These are phyloP conservation scores for Aphyosemion australe DNA, from an alignment of 2,113 vertebrate genomes.

Conservation along the genomic window DNA sequence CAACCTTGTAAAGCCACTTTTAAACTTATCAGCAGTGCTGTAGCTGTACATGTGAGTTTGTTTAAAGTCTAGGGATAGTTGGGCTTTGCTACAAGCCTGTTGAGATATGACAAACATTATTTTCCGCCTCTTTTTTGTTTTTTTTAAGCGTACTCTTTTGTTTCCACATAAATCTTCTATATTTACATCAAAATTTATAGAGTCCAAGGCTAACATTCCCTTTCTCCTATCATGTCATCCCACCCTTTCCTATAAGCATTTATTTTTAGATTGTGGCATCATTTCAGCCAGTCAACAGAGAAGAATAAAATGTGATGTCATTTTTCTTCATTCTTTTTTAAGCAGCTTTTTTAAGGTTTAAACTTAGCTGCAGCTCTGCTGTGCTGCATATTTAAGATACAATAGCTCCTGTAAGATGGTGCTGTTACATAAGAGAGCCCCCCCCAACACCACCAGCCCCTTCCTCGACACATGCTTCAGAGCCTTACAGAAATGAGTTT, in stretches of 20 bases:
- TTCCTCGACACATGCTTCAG: constrained; percentile 64
- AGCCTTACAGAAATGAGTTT: constrained; percentile 65
- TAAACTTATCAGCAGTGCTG: constrained; percentile 30
- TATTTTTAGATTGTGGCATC: constrained; percentile 64
- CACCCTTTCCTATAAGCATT: constrained; percentile 67
- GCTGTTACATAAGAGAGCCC: constrained; percentile 57
- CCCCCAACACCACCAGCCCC: constrained; percentile 12
- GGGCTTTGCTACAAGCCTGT: constrained; percentile 23
- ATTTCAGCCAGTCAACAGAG: constrained; percentile 48
- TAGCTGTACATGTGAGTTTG: constrained; percentile 38
- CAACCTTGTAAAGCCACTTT: constrained; percentile 33
- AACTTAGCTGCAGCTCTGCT: constrained; percentile 34
- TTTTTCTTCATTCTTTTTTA: constrained; percentile 33
- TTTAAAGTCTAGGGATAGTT: constrained; percentile 32
- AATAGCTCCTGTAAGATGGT: constrained; percentile 49
- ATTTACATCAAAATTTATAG: constrained; percentile 65
- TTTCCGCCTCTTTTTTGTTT: constrained; percentile 30
- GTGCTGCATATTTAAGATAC: constrained; percentile 56
- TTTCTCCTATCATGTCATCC: constrained; percentile 60
- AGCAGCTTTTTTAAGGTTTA: constrained; percentile 41
- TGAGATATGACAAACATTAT: constrained; percentile 54
- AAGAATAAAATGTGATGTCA: constrained; percentile 56
- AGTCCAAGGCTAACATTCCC: constrained; percentile 62
- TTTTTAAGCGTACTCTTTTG: constrained; percentile 40
- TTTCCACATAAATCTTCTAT: constrained; percentile 67